Percentiles rank a stretch among this genome's conserved stretches.
Conservation (phyloP, 2,888 invertebrate species). For the Leistus spinibarbis region DNA sequence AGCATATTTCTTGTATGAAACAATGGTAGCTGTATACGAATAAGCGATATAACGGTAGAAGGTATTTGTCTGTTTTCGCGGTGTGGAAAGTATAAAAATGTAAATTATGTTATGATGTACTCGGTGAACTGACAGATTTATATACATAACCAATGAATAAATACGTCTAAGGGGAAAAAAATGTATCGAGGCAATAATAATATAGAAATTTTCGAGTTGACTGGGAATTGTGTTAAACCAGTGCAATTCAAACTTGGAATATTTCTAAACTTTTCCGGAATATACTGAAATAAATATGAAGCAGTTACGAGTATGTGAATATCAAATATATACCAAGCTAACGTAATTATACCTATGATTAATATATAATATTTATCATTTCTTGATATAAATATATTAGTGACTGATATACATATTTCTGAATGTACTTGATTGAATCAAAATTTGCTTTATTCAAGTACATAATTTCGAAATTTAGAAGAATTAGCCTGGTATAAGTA, state of each 20-base stretch:
- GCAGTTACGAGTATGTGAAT: too few relatives aligned
- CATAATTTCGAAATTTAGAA: too few relatives aligned
- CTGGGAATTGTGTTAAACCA: not conserved
- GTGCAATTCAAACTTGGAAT: not conserved
- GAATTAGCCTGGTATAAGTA: too few relatives aligned
- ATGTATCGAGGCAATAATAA: constrained; percentile 2
- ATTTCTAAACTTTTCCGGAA: not conserved
- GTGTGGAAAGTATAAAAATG: constrained; percentile 33
- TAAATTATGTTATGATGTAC: constrained; percentile 32
- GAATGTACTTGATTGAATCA: too few relatives aligned
- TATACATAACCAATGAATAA: constrained; percentile 31
- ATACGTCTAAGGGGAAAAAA: constrained; percentile 22
- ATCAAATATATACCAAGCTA: too few relatives aligned
- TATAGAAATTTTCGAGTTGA: not conserved
- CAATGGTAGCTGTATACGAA: not conserved
- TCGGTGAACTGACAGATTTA: constrained; percentile 31
- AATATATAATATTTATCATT: too few relatives aligned
- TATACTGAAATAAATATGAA: too few relatives aligned
- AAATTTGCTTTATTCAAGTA: too few relatives aligned
- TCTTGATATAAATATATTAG: too few relatives aligned
- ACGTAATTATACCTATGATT: too few relatives aligned
- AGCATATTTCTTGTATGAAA: not conserved
- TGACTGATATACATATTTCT: too few relatives aligned
- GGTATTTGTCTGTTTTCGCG: constrained; percentile 4
- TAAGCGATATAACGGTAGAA: not conserved